These are phyloP conservation scores for Drosophila siamana DNA, from an alignment of 2,888 invertebrate genomes.

Conservation along the genomic window DNA sequence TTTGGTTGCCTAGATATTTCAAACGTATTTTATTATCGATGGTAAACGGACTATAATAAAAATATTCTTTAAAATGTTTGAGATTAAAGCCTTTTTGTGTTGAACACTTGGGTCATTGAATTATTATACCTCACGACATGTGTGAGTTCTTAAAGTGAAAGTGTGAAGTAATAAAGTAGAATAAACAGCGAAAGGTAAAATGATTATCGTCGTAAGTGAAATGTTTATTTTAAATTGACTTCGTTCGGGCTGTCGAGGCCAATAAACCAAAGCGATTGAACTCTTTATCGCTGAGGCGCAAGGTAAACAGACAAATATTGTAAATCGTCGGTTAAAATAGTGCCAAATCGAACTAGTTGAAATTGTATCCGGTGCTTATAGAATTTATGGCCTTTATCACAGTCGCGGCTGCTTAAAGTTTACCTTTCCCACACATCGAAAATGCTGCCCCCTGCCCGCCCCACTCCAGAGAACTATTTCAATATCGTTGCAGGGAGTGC, in stretches of 20 bases:
- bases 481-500: conserved; percentile 21
- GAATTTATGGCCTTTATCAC: conserved; percentile 67
- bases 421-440: conserved; percentile 68
- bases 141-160: conserved; percentile 51
- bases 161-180: conserved; percentile 60
- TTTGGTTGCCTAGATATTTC: too few species aligned
- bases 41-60: too few species aligned
- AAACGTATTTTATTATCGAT: too few species aligned
- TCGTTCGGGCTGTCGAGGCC: conserved; percentile 29
- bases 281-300: conserved; percentile 66
- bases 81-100: too few species aligned
- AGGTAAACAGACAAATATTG: conserved; percentile 59
- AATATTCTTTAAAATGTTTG: too few species aligned
- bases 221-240: conserved; percentile 54
- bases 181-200: conserved; percentile 31
- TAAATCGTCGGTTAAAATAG: conserved; percentile 46
- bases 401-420: conserved; percentile 50
- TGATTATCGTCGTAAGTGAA: conserved; percentile 53
- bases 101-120: conserved; percentile 7
- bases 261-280: conserved; percentile 78
- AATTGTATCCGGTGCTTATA: conserved; percentile 1
- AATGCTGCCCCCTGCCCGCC: background rate
- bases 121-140: background rate
- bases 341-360: conserved; percentile 64
- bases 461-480: conserved; percentile 10